Conservation (phyloP, 2,113 vertebrate species). For the Gila orcuttii region DNA sequence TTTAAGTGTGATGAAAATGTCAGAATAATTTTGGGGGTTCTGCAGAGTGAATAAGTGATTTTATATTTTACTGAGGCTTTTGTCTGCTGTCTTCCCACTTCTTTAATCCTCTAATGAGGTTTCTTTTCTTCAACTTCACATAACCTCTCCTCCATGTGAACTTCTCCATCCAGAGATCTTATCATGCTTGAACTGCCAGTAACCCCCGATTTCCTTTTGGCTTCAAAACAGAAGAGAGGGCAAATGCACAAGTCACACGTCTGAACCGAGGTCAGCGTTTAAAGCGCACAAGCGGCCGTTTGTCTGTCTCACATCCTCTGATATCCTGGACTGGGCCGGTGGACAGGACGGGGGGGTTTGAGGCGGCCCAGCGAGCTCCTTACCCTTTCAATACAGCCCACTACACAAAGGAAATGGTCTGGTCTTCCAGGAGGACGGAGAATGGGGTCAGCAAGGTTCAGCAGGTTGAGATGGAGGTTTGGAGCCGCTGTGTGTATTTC, state of each 20-base stretch:
- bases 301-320: slow-evolving; percentile 70
- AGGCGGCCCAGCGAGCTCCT: slow-evolving; percentile 54
- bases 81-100: slow-evolving; percentile 65
- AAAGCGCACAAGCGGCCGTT: slow-evolving; percentile 72
- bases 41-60: not conserved
- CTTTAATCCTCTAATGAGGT: slow-evolving; percentile 75
- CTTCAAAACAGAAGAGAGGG: slow-evolving; percentile 63
- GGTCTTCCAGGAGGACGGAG: slow-evolving; percentile 39
- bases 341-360: slow-evolving; percentile 54
- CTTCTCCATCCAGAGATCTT: slow-evolving; percentile 79
- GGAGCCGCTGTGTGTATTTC: slow-evolving; percentile 25
- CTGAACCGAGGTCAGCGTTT: slow-evolving; percentile 74
- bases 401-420: slow-evolving; percentile 17
- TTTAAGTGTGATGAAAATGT: not conserved
- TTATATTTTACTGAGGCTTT: slow-evolving; percentile 15
- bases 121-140: slow-evolving; percentile 74
- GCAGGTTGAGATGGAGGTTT: slow-evolving; percentile 32
- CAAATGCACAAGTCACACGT: slow-evolving; percentile 68
- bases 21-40: not conserved
- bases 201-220: slow-evolving; percentile 74
- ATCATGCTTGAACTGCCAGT: slow-evolving; percentile 75
- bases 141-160: slow-evolving; percentile 77
- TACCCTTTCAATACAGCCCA: slow-evolving; percentile 55
- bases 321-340: slow-evolving; percentile 67
- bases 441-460: slow-evolving; percentile 24